Base-by-base conservation (phyloP, 2,888 invertebrate species). In the Epinotia bilunana region DNA sequence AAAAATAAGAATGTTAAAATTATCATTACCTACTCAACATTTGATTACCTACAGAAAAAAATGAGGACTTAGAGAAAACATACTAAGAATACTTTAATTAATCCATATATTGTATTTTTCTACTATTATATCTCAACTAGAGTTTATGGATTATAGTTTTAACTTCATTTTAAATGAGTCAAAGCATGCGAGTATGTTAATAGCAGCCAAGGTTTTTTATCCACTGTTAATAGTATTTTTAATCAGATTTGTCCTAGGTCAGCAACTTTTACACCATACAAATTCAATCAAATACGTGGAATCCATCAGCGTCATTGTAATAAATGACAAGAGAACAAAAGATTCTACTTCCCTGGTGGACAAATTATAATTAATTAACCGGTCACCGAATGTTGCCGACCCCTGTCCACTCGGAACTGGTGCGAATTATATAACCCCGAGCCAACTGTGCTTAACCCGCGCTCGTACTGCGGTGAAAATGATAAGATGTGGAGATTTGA, bases 401-500 rank as follows among this genome's bases (percentile, higher is more conserved):
- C 80, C 78, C 77, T 81, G 86, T 83, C 83, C 83, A 80, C 77
- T 77, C 79, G 76, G 76, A 79, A 81, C 79, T 82, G 83, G 83
- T 81, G 86, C 86, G 86, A 87, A 86, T 88, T 85, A 85, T 86
- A 85, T 85, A 85, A 87, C 85, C 87, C 84, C 80, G 77, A 79
- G 79, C 79, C 81, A 83, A 81, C 81, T 81, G 79, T 80, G 83
- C 77, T 82, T 79, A 80, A 80, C 80, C 78, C 78, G 77, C 77
- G 77, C 77, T 78, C 74, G 77, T 65, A 46, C 72, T 76, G 18
- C 67, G 80, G 81, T 78, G 1, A 77, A 84, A 82, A 77, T 71
- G 7, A 67, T 1, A 71, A 20, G 55, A 74, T 33, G 23, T 3
- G 7, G 65, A 65, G 65, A 53, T 65, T 65, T 65, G 9, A 64